Conservation (phyloP, 2,888 invertebrate species). For the Alsophila aescularia region DNA sequence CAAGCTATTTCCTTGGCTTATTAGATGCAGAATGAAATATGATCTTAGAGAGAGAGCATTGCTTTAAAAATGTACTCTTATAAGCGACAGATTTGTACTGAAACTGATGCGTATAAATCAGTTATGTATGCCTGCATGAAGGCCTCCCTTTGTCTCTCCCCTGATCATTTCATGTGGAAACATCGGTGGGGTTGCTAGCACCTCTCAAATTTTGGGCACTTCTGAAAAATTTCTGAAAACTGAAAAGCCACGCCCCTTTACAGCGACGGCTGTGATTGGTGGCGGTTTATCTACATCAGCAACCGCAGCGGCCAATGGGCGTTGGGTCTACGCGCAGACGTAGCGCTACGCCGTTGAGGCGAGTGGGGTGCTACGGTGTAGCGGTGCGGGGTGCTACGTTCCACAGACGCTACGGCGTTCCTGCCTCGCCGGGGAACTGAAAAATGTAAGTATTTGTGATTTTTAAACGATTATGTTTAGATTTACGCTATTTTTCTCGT, state of each 20-base stretch:
- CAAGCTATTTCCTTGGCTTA: no score
- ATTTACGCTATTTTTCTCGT: conserved; percentile 16
- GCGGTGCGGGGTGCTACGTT: conserved; percentile 56
- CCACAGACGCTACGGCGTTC: conserved; percentile 77
- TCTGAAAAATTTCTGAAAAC: conserved; percentile 82
- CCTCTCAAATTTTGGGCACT: conserved; percentile 61
- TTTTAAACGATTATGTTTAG: conserved; percentile 18
- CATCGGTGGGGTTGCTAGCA: conserved; percentile 55
- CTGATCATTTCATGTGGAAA: conserved; percentile 55
- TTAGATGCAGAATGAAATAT: no score
- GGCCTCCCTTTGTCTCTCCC: conserved; percentile 34
- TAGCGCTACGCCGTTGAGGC: conserved; percentile 62
- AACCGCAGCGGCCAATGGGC: conserved; percentile 68
- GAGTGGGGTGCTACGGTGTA: conserved; percentile 71
- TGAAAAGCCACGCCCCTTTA: conserved; percentile 75
- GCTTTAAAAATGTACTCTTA: conserved; percentile 2
- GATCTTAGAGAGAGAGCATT: no score
- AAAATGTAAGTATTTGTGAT: conserved; percentile 63
- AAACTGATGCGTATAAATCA: conserved; percentile 11
- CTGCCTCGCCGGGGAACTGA: conserved; percentile 75
- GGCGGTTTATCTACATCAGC: conserved; percentile 62
- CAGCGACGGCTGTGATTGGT: conserved; percentile 69
- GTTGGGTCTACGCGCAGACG: conserved; percentile 76
- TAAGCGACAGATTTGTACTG: conserved; percentile 9
- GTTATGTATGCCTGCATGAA: conserved; percentile 23